Evolutionary conservation across 2,797 vertebrate genomes (phyloP).

Genomic region (Siniperca undulata): DNA sequence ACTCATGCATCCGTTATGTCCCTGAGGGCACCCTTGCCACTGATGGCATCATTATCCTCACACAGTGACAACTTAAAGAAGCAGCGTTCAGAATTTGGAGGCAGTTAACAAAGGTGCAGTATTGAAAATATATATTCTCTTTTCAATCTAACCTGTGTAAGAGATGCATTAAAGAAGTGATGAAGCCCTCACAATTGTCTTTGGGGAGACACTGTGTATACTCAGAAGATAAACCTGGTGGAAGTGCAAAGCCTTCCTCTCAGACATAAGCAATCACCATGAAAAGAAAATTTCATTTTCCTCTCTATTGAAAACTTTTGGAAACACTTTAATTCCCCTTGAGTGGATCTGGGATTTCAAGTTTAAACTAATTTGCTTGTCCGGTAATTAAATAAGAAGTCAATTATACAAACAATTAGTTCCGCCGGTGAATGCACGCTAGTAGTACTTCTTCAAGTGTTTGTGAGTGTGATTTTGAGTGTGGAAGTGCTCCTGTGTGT

Average conservation of each 20-base stretch:
- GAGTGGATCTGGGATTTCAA: slow-evolving; percentile 69
- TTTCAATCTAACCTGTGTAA: slow-evolving; percentile 28
- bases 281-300: slow-evolving; percentile 60
- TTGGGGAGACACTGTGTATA: slow-evolving; percentile 15
- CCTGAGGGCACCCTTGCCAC: slow-evolving; percentile 66
- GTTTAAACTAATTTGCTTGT: slow-evolving; percentile 73
- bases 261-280: slow-evolving; percentile 55
- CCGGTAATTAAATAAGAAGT: slow-evolving; percentile 83
- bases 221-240: slow-evolving; percentile 41
- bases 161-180: slow-evolving; percentile 44
- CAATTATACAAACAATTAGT: slow-evolving; percentile 78
- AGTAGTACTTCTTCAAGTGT: slow-evolving; percentile 34
- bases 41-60: slow-evolving; percentile 73
- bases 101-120: slow-evolving; percentile 34
- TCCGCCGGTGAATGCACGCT: slow-evolving; percentile 49
- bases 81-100: slow-evolving; percentile 44
- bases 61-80: slow-evolving; percentile 54
- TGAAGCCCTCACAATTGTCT: slow-evolving; percentile 13
- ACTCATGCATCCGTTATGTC: slow-evolving; percentile 50
- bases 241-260: slow-evolving; percentile 51
- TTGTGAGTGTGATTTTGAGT: slow-evolving; percentile 30
- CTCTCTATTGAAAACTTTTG: slow-evolving; percentile 67
- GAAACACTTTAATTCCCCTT: slow-evolving; percentile 67
- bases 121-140: slow-evolving; percentile 35
- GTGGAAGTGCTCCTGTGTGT: slow-evolving; percentile 25